These are phyloP conservation scores for Tyto alba DNA, from an alignment of 2,113 vertebrate genomes.

Conservation along the genomic window DNA sequence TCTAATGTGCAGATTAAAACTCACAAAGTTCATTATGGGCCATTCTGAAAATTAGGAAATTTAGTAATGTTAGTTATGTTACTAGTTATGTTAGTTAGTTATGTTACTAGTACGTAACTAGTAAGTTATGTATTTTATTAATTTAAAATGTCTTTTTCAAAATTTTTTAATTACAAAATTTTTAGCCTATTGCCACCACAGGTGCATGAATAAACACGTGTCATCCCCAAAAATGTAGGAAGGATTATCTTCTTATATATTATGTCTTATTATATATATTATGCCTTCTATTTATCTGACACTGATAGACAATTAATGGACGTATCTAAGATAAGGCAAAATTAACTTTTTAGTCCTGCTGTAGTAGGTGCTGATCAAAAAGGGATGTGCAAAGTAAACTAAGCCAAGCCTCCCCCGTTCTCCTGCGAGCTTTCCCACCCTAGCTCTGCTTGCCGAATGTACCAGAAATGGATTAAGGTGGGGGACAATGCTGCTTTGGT, in stretches of 20 bases:
- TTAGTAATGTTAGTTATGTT: too few relatives aligned
- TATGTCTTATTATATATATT: neutral
- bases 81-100: too few relatives aligned
- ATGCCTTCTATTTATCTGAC: neutral
- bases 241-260: neutral
- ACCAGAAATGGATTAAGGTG: neutral
- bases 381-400: neutral
- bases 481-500: neutral
- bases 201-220: fast-evolving
- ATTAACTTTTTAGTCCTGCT: neutral
- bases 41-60: neutral
- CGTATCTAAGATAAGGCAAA: neutral
- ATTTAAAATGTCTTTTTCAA: fast-evolving
- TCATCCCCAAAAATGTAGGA: neutral
- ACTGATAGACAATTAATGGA: neutral
- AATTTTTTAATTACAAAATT: neutral
- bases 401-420: too few relatives aligned
- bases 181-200: neutral
- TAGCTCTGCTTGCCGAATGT: fast-evolving
- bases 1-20: neutral
- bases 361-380: neutral
- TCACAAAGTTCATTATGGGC: neutral
- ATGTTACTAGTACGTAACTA: too few relatives aligned
- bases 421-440: neutral
- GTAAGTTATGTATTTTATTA: neutral